Evolutionary conservation across 2,797 vertebrate species (phyloP).

Genomic region (Choloepus didactylus): DNA sequence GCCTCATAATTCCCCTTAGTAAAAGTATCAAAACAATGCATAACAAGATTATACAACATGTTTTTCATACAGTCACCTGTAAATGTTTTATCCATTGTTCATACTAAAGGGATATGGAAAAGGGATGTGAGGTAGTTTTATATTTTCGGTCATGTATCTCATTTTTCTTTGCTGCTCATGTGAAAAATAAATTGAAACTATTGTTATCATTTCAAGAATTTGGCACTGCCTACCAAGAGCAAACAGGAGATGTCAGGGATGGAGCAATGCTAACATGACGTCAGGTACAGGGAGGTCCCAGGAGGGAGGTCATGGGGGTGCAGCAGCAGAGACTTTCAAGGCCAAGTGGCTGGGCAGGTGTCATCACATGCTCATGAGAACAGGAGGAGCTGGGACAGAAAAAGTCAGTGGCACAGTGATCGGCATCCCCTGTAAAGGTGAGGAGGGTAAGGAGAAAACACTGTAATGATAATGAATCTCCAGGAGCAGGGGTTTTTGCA

Average conservation of each 20-base stretch:
- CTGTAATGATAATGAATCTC: neutral
- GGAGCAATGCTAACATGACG: neutral
- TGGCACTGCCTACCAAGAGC: neutral
- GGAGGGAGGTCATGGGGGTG: neutral
- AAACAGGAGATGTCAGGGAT: neutral
- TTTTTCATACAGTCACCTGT: neutral
- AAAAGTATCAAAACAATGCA: constrained; percentile 1
- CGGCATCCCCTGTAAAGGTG: constrained; percentile 3
- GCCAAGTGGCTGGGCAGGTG: neutral
- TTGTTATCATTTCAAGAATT: constrained; percentile 26
- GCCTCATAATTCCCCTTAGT: neutral
- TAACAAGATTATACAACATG: neutral
- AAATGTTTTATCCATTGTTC: neutral
- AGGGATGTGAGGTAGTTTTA: neutral
- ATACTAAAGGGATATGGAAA: neutral
- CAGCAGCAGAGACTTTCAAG: neutral
- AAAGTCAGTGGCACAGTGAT: neutral
- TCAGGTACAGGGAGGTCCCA: neutral
- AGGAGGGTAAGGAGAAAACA: neutral
- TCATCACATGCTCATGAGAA: neutral
- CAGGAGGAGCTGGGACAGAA: neutral
- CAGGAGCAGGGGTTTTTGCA: neutral
- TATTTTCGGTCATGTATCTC: neutral
- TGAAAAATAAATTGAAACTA: constrained; percentile 8
- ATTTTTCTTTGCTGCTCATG: constrained; percentile 28